phyloP scores from a whole-genome alignment of 2,888 invertebrate species.

The Horisme vitalbata region DNA sequence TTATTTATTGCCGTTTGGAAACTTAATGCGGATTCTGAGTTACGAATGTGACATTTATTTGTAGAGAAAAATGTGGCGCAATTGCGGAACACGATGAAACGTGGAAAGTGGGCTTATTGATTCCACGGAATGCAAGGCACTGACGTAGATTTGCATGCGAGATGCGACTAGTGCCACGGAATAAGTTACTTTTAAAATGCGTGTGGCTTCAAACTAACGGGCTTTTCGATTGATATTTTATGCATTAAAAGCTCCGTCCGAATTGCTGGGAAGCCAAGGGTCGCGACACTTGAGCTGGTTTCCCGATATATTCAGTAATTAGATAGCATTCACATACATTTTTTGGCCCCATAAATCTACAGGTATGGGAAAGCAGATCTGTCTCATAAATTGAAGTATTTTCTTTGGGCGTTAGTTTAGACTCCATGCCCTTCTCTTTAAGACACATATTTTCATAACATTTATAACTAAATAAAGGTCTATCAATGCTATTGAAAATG shows the following conservation, averaged over 20 bases:
- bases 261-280: conserved; percentile 13
- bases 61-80: conserved; percentile 27
- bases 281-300: conserved; percentile 14
- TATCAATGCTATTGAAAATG: too few species aligned
- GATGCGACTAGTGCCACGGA: conserved; percentile 1
- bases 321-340: not conserved
- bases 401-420: too few species aligned
- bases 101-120: conserved; percentile 25
- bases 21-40: conserved; percentile 42
- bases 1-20: conserved; percentile 46
- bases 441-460: too few species aligned
- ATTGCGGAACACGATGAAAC: conserved; percentile 19
- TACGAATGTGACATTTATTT: conserved; percentile 31
- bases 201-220: conserved; percentile 7
- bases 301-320: conserved; percentile 2
- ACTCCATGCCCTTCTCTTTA: too few species aligned
- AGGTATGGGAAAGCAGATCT: too few species aligned
- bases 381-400: too few species aligned
- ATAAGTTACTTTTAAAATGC: not conserved
- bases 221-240: conserved; percentile 21
- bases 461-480: too few species aligned
- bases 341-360: not conserved
- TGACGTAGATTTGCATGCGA: conserved; percentile 7
- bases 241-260: conserved; percentile 9
- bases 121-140: conserved; percentile 14